Evolutionary conservation across 2,888 invertebrate species (phyloP).

Genomic region (Hydriomena furcata): DNA sequence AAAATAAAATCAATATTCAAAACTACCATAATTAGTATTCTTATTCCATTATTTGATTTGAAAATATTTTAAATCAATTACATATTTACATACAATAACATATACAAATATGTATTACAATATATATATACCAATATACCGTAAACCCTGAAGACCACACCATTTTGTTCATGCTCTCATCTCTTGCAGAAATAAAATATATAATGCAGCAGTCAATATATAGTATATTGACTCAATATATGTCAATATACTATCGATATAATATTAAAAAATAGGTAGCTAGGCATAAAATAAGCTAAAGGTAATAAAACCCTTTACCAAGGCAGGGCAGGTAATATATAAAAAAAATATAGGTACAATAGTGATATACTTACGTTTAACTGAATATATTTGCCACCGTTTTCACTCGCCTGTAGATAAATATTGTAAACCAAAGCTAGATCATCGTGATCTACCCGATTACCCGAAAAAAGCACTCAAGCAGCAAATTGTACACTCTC

Average conservation of each 20-base stretch:
- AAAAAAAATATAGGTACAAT: conserved; percentile 46
- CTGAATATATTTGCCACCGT: conserved; percentile 45
- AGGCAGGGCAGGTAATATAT: conserved; percentile 32
- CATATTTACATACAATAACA: too few species aligned
- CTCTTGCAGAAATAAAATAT: too few species aligned
- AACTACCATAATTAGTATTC: too few species aligned
- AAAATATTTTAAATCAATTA: too few species aligned
- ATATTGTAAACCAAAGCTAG: conserved; percentile 54
- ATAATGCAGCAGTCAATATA: background rate
- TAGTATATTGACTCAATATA: too few species aligned
- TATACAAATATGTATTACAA: too few species aligned
- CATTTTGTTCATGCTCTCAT: too few species aligned
- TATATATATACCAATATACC: too few species aligned
- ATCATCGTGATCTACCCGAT: conserved; percentile 36
- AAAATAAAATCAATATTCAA: too few species aligned
- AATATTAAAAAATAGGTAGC: background rate
- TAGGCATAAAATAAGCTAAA: conserved; percentile 12
- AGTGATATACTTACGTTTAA: conserved; percentile 61
- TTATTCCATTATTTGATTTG: too few species aligned
- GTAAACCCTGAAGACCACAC: too few species aligned
- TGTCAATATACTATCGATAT: too few species aligned
- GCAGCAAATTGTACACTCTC: conserved; percentile 54
- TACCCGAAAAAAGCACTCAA: conserved; percentile 47
- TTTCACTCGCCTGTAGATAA: conserved; percentile 50
- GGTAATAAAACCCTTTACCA: conserved; percentile 35